These are phyloP conservation scores for Thecocarcelia acutangulata DNA, from an alignment of 2,888 invertebrate genomes.

Conservation along the genomic window DNA sequence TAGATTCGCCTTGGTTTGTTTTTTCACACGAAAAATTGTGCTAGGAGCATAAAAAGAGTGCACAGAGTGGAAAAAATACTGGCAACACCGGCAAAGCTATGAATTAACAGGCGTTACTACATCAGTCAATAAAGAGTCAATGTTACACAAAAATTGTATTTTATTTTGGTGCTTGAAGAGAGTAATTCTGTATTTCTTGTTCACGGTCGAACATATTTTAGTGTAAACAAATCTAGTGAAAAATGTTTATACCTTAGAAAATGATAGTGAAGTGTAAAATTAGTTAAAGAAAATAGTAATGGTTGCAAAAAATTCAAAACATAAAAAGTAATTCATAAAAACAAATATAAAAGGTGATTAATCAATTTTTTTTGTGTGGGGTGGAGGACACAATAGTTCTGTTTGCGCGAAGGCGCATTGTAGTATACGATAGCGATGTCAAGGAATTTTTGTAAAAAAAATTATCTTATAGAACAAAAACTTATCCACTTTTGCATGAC, in stretches of 20 bases:
- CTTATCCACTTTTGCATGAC: too few species aligned
- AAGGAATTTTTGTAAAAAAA: constrained; percentile 55
- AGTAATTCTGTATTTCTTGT: constrained; percentile 53
- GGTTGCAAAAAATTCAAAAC: constrained; percentile 14
- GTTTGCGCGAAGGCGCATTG: constrained; percentile 41
- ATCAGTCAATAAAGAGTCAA: constrained; percentile 43
- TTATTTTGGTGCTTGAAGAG: constrained; percentile 47
- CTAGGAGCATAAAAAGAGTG: too few species aligned
- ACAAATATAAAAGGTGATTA: constrained; percentile 58
- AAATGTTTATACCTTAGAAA: constrained; percentile 50
- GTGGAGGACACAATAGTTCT: constrained; percentile 40
- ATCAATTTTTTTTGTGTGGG: constrained; percentile 61
- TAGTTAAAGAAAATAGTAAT: constrained; percentile 34
- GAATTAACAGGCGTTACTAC: constrained; percentile 6
- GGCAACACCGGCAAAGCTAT: neutral
- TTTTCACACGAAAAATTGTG: too few species aligned
- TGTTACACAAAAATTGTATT: constrained; percentile 59
- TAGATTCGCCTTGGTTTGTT: too few species aligned
- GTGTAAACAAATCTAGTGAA: constrained; percentile 63
- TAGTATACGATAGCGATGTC: constrained; percentile 35
- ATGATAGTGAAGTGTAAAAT: constrained; percentile 5
- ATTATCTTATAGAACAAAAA: constrained; percentile 14
- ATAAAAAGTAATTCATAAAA: constrained; percentile 18
- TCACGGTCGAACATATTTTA: constrained; percentile 58
- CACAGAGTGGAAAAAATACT: too few species aligned